Base-by-base conservation (phyloP, 1,140 invertebrate genomes). In the Armadillidium nasatum region DNA sequence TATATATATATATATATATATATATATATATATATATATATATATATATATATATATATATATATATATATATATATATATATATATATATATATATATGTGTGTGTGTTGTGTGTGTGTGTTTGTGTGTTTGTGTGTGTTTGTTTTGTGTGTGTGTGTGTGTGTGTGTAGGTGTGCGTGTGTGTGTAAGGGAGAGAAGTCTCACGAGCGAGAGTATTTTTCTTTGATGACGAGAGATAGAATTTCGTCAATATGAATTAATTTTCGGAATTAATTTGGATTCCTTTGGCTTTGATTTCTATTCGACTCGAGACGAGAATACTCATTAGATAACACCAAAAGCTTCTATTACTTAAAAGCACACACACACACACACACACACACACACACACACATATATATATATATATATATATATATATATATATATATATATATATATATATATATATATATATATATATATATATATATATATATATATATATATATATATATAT, bases 401-500 rank as follows among this genome's bases (percentile, higher is more conserved):
- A 60, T 60, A 60, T 60, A 60, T 60, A 60, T 60, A 60, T 60
- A 60, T 60, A 60, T 60, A 60, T 60, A 60, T 60, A 60, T 60
- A 60, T 60, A 60, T 60, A 60, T 60, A 60, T 60, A 60, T 60
- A 60, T 60, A 60, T 60, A 60, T 60, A 60, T 60, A 60, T 60
- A 60, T 60, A 54, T 60, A 60, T 60, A 60, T 60, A 60, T 60
- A 60, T 60, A 60, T 60, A 60, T 60, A 60, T 60, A 60, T 60
- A 60, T 60, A 60, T 60, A 15, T 60, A n/a, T n/a, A 60, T 21
- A 60, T 15, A 60, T 15, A 15, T 60, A n/a, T 21, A 60, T 60
- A 15, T 60, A 21, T 1, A n/a, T 6, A 33, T 33, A 33, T 33
- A 33, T 33, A 3, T 33, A 33, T 33, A 33, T 33, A 33, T 3